phyloP scores from a whole-genome alignment of 2,888 invertebrate species.

The Eilema griseolum region DNA sequence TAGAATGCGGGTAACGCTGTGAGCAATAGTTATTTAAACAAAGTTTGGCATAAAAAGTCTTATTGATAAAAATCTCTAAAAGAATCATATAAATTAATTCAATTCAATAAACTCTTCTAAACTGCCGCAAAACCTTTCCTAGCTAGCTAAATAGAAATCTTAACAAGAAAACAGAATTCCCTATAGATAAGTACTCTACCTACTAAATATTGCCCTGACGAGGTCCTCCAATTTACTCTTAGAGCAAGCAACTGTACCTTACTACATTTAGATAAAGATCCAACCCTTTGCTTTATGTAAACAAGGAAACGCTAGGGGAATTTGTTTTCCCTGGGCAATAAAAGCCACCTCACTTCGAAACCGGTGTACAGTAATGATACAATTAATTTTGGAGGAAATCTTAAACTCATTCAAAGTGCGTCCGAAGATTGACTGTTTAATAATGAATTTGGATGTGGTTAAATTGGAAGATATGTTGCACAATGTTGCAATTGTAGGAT shows the following conservation, averaged over 20 bases:
- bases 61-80: no score
- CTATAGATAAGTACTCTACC: neutral
- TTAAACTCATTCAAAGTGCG: constrained; percentile 21
- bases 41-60: no score
- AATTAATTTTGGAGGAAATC: constrained; percentile 52
- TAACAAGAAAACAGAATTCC: neutral
- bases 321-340: constrained; percentile 41
- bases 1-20: no score
- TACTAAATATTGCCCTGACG: constrained; percentile 2
- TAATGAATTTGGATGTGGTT: constrained; percentile 38
- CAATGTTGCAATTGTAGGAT: neutral
- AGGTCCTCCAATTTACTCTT: constrained; percentile 9
- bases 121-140: neutral
- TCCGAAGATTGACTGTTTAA: constrained; percentile 50
- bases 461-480: neutral
- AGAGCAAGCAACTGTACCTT: constrained; percentile 8
- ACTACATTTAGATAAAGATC: constrained; percentile 19
- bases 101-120: neutral
- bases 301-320: constrained; percentile 38
- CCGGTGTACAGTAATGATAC: constrained; percentile 40
- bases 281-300: constrained; percentile 30
- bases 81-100: no score
- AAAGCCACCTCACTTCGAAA: constrained; percentile 39
- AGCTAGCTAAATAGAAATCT: neutral
- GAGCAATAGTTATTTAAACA: no score